Percentiles rank a stretch among this genome's conserved stretches.
These are phyloP conservation scores for Caradrina kadenii DNA, from an alignment of 2,888 invertebrate species.

Conservation along the genomic window DNA sequence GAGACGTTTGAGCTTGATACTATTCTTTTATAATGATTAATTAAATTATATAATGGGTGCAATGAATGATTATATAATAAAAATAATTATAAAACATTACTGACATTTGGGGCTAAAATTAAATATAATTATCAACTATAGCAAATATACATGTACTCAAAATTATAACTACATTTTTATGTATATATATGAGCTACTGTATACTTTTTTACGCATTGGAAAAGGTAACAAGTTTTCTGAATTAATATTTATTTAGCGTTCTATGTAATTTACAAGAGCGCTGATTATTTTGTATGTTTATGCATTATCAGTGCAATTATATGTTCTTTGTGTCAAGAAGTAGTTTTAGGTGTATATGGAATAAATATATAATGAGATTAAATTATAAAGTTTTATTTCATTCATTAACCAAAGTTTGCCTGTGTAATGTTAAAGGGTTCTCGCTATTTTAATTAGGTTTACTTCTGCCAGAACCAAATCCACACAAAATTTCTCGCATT, in stretches of 20 bases:
- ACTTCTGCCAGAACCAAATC: no score
- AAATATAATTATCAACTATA: constrained; percentile 45
- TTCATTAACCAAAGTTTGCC: constrained; percentile 8
- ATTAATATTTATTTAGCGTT: constrained; percentile 64
- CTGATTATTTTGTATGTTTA: constrained; percentile 66
- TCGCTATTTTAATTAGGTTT: no score
- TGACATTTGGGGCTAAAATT: constrained; percentile 44
- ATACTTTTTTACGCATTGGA: constrained; percentile 65
- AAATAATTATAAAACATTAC: constrained; percentile 44
- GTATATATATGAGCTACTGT: constrained; percentile 62
- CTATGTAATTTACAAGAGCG: constrained; percentile 53
- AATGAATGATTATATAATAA: constrained; percentile 51
- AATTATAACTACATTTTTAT: constrained; percentile 62
- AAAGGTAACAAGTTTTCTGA: constrained; percentile 60
- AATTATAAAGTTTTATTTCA: constrained; percentile 54
- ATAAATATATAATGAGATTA: constrained; percentile 85
- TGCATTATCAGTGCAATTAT: constrained; percentile 67
- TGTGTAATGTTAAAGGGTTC: neutral
- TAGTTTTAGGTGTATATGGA: constrained; percentile 89
- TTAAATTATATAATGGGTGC: constrained; percentile 58
- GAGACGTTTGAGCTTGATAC: constrained; percentile 24
- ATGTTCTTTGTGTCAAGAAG: constrained; percentile 84
- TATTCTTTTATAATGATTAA: constrained; percentile 42
- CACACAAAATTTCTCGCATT: no score
- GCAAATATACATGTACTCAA: constrained; percentile 60